Percentiles rank a stretch among this genome's conserved stretches.
Conservation (phyloP, 1,140 invertebrate species). For the Mycetomoellerius zeteki region DNA sequence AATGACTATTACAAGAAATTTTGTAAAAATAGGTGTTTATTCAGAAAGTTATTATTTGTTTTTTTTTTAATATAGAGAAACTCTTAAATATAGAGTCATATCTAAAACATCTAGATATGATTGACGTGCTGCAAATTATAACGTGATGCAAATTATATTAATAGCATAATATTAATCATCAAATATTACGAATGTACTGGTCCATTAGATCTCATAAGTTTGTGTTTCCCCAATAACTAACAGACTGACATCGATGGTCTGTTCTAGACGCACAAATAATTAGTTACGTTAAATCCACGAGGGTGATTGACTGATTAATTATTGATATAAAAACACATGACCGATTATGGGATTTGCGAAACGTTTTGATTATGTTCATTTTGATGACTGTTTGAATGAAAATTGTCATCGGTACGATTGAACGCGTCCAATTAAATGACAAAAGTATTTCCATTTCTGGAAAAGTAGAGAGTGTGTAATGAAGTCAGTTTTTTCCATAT, state of each 20-base stretch:
- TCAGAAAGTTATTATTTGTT: neutral
- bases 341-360: conserved; percentile 14
- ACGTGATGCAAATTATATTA: neutral
- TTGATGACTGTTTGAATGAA: conserved; percentile 1
- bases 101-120: neutral
- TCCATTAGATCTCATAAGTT: conserved; percentile 19
- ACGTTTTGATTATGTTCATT: neutral
- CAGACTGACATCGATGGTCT: neutral
- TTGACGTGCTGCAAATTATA: neutral
- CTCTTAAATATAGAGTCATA: neutral
- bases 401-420: neutral
- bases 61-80: neutral
- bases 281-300: conserved; percentile 33
- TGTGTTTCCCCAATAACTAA: conserved; percentile 13
- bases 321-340: conserved; percentile 18
- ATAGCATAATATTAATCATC: neutral
- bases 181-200: conserved; percentile 10
- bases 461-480: neutral
- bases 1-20: neutral
- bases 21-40: neutral
- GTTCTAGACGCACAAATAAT: conserved; percentile 43
- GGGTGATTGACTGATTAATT: conserved; percentile 56
- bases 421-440: conserved; percentile 40
- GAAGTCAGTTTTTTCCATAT: neutral
- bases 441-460: neutral